Conservation (phyloP, 1,140 invertebrate species). For the Asobara japonica region DNA sequence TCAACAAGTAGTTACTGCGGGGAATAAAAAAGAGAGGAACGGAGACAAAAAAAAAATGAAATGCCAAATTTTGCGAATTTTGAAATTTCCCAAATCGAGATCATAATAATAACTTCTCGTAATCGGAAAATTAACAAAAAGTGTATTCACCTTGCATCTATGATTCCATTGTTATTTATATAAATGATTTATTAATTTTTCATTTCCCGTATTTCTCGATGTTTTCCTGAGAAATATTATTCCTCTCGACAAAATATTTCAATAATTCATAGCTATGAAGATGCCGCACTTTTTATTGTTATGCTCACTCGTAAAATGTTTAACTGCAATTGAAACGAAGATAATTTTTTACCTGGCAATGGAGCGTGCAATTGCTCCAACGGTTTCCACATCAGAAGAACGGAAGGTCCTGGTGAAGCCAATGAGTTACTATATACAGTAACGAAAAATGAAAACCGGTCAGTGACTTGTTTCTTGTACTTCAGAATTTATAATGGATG, state of each 20-base stretch:
- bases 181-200: background rate
- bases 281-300: background rate
- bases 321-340: background rate
- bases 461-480: background rate
- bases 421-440: background rate
- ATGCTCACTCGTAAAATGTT: background rate
- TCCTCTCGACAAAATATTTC: background rate
- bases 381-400: background rate
- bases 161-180: too few relatives aligned
- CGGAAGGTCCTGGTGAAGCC: background rate
- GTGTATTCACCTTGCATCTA: too few relatives aligned
- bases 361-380: background rate
- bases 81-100: too few relatives aligned
- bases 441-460: background rate
- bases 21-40: too few relatives aligned
- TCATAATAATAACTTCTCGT: too few relatives aligned
- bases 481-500: background rate
- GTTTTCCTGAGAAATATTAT: background rate
- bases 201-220: background rate
- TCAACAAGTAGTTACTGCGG: too few relatives aligned
- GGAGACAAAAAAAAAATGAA: too few relatives aligned
- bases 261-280: background rate
- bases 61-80: too few relatives aligned
- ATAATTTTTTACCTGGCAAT: background rate
- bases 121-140: too few relatives aligned